phyloP scores from a whole-genome alignment of 2,797 vertebrate species.

The Scleropages formosus region DNA sequence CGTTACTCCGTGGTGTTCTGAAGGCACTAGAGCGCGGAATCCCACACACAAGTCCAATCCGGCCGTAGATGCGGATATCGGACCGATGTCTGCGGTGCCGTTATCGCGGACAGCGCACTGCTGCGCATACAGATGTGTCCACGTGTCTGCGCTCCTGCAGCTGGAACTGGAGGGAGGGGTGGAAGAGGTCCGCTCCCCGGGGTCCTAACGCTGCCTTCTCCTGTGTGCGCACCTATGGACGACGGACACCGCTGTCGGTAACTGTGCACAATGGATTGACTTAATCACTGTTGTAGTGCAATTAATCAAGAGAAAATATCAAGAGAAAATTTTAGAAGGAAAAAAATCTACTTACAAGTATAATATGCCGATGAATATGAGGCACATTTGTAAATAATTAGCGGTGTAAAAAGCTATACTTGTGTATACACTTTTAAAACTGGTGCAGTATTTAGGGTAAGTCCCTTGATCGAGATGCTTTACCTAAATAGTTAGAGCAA shows the following conservation, averaged over 20 bases:
- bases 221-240: no score
- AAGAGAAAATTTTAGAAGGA: no score
- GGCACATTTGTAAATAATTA: no score
- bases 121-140: constrained; percentile 73
- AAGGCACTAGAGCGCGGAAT: constrained; percentile 31
- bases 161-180: constrained; percentile 37
- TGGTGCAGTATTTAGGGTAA: no score
- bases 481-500: no score
- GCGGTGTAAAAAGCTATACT: no score
- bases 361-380: no score
- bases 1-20: constrained; percentile 32
- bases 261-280: background rate
- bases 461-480: no score
- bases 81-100: constrained; percentile 66
- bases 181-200: constrained; percentile 55
- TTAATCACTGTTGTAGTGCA: no score
- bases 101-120: constrained; percentile 71
- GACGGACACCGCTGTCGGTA: background rate
- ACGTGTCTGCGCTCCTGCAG: constrained; percentile 63
- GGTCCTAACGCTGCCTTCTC: constrained; percentile 80
- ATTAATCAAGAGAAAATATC: no score
- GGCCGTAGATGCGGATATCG: constrained; percentile 66
- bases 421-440: no score
- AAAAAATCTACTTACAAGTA: no score
- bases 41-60: constrained; percentile 58